Conservation (phyloP, 2,888 invertebrate species). For the Homarus gammarus region DNA sequence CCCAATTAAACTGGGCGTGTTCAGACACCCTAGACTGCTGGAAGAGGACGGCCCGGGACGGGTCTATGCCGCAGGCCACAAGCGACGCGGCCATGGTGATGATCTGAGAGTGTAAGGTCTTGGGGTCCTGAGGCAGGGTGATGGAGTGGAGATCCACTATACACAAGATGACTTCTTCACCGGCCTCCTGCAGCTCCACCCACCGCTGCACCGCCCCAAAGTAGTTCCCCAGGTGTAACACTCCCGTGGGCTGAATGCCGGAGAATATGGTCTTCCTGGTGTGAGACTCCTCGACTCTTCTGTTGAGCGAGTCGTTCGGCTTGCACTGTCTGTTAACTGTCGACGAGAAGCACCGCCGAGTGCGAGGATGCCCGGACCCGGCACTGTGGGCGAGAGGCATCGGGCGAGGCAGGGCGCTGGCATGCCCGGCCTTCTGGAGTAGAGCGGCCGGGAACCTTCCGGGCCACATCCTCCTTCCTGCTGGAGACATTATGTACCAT, state of each 20-base stretch:
- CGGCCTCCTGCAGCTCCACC: slow-evolving; percentile 87
- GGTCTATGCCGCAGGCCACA: slow-evolving; percentile 94
- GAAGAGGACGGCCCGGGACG: slow-evolving; percentile 88
- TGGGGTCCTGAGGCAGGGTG: slow-evolving; percentile 88
- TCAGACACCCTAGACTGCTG: slow-evolving; percentile 91
- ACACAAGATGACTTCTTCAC: slow-evolving; percentile 84
- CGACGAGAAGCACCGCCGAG: too few species aligned
- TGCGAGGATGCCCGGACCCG: neutral
- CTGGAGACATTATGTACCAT: slow-evolving; percentile 66
- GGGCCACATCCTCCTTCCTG: slow-evolving; percentile 54
- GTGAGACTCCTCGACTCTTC: neutral
- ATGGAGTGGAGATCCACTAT: slow-evolving; percentile 96
- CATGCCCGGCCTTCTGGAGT: slow-evolving; percentile 3
- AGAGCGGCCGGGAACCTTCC: slow-evolving; percentile 20
- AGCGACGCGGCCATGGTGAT: slow-evolving; percentile 89
- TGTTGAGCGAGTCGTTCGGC: neutral
- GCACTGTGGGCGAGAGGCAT: neutral
- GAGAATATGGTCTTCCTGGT: slow-evolving; percentile 83
- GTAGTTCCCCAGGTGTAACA: slow-evolving; percentile 97
- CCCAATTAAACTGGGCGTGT: slow-evolving; percentile 93
- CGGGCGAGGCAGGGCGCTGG: neutral
- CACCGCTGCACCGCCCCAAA: slow-evolving; percentile 94
- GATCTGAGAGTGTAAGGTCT: slow-evolving; percentile 84
- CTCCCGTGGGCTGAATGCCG: slow-evolving; percentile 97
- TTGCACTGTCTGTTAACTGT: too few species aligned